Percentiles rank a stretch among this genome's conserved stretches.
phyloP scores from a whole-genome alignment of 2,797 vertebrate species.

The Anguilla pacifica region DNA sequence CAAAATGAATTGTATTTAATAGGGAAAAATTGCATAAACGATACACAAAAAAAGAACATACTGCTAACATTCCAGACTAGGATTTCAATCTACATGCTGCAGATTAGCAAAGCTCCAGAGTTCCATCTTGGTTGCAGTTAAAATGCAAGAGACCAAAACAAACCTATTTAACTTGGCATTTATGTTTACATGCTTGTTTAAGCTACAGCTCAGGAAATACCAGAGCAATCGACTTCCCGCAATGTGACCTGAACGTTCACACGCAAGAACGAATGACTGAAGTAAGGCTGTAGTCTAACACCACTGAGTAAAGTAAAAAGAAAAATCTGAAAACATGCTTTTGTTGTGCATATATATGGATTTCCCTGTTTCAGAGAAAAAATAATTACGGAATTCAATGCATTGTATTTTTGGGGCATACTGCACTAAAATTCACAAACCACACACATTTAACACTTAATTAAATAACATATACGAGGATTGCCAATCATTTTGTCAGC shows the following conservation, averaged over 20 bases:
- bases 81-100: not conserved
- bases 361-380: not conserved
- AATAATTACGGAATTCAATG: not conserved
- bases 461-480: not conserved
- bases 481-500: not conserved
- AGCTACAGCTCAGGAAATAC: constrained; percentile 54
- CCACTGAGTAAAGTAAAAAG: constrained; percentile 30
- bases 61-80: not conserved
- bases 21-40: not conserved
- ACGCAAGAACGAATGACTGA: constrained; percentile 33
- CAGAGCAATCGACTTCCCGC: constrained; percentile 48
- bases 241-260: constrained; percentile 51
- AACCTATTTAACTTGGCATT: constrained; percentile 56
- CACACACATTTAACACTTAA: not conserved
- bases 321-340: constrained; percentile 16
- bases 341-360: not conserved
- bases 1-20: not conserved
- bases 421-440: not conserved
- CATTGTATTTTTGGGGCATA: not conserved
- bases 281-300: constrained; percentile 2
- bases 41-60: not conserved
- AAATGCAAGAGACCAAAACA: constrained; percentile 44
- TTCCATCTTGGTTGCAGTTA: not conserved
- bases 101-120: not conserved
- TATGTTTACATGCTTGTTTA: constrained; percentile 44